Evolutionary conservation across 2,797 vertebrate species (phyloP).

Genomic region (Parotocinclus haroldoi): DNA sequence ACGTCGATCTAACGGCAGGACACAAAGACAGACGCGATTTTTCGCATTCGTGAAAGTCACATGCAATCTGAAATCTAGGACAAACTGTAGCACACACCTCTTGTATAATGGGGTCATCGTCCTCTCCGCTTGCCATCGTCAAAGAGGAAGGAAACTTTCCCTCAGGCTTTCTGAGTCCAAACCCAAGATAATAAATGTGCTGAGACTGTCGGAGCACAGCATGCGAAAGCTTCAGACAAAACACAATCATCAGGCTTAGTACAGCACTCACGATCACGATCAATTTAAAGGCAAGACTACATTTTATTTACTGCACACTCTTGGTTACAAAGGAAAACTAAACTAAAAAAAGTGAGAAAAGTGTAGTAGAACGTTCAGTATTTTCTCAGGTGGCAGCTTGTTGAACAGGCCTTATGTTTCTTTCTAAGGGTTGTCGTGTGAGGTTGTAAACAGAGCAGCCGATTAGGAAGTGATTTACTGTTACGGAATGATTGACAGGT

Average conservation of each 20-base stretch:
- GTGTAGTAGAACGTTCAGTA: too few species aligned
- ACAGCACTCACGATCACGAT: background rate
- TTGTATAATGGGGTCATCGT: constrained; percentile 96
- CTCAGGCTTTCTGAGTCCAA: constrained; percentile 10
- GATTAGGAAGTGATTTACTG: too few species aligned
- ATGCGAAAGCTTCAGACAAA: constrained; percentile 10
- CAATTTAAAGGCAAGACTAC: background rate
- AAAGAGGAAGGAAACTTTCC: constrained; percentile 27
- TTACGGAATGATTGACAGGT: too few species aligned
- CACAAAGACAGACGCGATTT: too few species aligned
- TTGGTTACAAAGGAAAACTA: too few species aligned
- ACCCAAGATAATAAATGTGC: constrained; percentile 7
- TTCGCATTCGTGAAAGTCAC: too few species aligned
- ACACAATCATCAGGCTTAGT: background rate
- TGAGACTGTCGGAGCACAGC: constrained; percentile 9
- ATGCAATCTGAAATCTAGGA: background rate
- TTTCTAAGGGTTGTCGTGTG: too few species aligned
- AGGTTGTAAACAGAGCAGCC: too few species aligned
- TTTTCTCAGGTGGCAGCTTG: too few species aligned
- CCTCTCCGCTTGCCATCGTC: constrained; percentile 96
- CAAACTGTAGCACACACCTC: constrained; percentile 74
- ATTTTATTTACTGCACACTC: too few species aligned
- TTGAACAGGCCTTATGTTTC: too few species aligned
- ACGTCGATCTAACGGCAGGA: constrained; percentile 79
- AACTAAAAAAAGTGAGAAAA: too few species aligned